Evolutionary conservation across 2,888 invertebrate genomes (phyloP).

Genomic region (Drosophila mulleri): DNA sequence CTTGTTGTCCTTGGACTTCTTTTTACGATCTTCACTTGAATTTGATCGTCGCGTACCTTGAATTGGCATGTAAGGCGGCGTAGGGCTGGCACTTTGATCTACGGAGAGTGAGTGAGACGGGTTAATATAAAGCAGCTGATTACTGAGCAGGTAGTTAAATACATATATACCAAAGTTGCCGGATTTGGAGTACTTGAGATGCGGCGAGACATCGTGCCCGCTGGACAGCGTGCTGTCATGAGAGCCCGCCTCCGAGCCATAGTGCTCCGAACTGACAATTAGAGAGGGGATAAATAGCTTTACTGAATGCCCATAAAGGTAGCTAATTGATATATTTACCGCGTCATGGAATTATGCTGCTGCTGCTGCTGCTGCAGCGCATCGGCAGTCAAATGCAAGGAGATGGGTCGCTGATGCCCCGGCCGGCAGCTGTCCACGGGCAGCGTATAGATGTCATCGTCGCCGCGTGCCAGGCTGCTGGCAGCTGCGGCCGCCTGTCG

Average conservation of each 20-base stretch:
- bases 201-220: conserved; percentile 74
- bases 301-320: rapidly evolving
- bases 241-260: conserved; percentile 79
- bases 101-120: neutral
- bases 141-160: conserved; percentile 51
- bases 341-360: conserved; percentile 80
- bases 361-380: conserved; percentile 54
- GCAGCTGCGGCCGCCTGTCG: conserved; percentile 49
- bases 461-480: conserved; percentile 57
- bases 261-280: conserved; percentile 77
- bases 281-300: neutral
- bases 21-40: conserved; percentile 87
- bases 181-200: conserved; percentile 82
- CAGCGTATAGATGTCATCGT: conserved; percentile 84
- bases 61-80: conserved; percentile 91
- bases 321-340: conserved; percentile 48
- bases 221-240: conserved; percentile 78
- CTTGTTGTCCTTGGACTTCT: conserved; percentile 87
- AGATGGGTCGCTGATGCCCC: conserved; percentile 68
- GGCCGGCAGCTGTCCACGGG: conserved; percentile 83
- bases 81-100: conserved; percentile 86
- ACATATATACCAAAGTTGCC: conserved; percentile 84
- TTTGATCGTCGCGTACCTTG: conserved; percentile 90
- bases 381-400: conserved; percentile 75
- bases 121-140: neutral